phyloP scores from a whole-genome alignment of 2,113 vertebrate genomes.

The Henicopernis longicauda region DNA sequence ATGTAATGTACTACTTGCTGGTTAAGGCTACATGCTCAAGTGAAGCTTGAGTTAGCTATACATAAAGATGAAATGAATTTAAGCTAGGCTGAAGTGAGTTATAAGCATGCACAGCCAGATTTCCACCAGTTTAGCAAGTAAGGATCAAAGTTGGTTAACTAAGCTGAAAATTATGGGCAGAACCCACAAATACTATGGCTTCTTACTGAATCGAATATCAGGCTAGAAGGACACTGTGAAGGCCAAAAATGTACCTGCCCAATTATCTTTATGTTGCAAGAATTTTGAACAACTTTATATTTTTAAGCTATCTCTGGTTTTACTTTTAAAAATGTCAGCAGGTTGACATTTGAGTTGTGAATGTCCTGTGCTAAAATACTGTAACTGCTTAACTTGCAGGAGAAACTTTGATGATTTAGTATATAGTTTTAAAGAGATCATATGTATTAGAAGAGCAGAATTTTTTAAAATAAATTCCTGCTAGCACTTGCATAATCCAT shows the following conservation, averaged over 20 bases:
- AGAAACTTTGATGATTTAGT: background rate
- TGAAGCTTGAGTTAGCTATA: background rate
- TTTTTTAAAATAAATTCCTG: background rate
- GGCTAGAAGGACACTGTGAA: background rate
- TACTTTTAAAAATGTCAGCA: background rate
- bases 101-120: background rate
- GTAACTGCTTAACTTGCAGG: background rate
- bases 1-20: background rate
- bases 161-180: background rate
- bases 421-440: background rate
- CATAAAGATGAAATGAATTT: background rate
- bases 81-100: background rate
- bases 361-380: background rate
- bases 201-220: background rate
- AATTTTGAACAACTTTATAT: background rate
- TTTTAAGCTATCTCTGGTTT: background rate
- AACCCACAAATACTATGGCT: background rate
- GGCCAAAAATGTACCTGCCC: background rate
- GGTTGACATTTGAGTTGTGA: background rate
- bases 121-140: background rate
- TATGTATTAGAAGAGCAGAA: background rate
- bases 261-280: background rate
- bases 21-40: background rate
- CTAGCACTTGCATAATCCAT: background rate
- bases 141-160: background rate